Percentiles rank a stretch among this genome's conserved stretches.
Conservation (phyloP, 2,797 vertebrate species). For the Pipistrellus pipistrellus region DNA sequence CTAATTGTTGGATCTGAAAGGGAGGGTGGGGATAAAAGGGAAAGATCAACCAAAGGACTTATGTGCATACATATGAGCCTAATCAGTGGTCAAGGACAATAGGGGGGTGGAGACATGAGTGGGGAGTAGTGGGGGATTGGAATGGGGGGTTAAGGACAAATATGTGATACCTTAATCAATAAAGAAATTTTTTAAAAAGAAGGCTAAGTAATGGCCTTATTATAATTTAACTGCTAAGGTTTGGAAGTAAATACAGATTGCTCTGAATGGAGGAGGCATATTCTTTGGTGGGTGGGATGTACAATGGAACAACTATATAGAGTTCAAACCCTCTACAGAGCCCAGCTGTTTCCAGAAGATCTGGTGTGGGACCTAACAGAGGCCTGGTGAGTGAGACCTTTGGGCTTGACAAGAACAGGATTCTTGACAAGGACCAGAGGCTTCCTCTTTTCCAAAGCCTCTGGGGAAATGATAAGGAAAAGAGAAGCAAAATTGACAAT, state of each 20-base stretch:
- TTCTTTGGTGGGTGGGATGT: neutral
- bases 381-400: neutral
- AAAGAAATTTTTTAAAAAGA: no score
- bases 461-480: neutral
- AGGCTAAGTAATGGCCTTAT: neutral
- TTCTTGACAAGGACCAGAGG: neutral
- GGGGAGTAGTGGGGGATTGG: no score
- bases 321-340: neutral
- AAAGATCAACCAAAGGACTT: no score
- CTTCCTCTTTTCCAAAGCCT: neutral
- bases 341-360: neutral
- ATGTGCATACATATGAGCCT: no score
- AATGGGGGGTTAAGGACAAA: no score
- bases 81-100: no score
- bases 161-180: no score
- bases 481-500: neutral
- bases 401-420: neutral
- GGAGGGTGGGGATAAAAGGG: no score
- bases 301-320: neutral
- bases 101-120: no score
- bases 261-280: neutral
- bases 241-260: neutral
- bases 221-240: neutral
- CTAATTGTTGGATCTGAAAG: no score
- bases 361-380: neutral